A percentile compares a stretch with the other conserved stretches of the same genome.
Conservation (phyloP, 2,797 vertebrate species). For the Gymnodraco acuticeps region DNA sequence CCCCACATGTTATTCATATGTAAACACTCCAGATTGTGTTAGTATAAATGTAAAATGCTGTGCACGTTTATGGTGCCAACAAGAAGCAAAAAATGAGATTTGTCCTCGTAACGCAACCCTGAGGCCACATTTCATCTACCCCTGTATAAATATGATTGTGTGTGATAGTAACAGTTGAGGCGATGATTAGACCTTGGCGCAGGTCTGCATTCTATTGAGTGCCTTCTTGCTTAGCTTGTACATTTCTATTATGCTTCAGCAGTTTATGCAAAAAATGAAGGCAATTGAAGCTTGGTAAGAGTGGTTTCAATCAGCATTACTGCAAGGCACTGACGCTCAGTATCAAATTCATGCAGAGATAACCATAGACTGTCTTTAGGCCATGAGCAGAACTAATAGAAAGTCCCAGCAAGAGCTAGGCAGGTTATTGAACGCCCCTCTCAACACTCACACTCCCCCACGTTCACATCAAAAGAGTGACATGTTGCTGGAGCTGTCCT, state of each 20-base stretch:
- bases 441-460: background rate
- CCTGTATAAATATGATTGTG: conserved; percentile 19
- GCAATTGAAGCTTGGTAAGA: conserved; percentile 37
- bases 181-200: conserved; percentile 20
- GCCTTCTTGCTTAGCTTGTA: conserved; percentile 48
- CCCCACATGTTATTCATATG: background rate
- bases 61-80: background rate
- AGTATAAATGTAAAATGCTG: conserved; percentile 2
- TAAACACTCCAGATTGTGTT: background rate
- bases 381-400: conserved; percentile 32
- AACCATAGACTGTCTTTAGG: conserved; percentile 34
- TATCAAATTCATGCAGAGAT: conserved; percentile 40
- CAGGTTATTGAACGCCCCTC: conserved; percentile 30
- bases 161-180: conserved; percentile 16
- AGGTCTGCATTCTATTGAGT: conserved; percentile 10
- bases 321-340: conserved; percentile 36
- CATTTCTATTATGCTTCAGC: conserved; percentile 37
- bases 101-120: conserved; percentile 1
- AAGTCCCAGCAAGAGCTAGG: conserved; percentile 14
- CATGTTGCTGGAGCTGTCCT: conserved; percentile 41
- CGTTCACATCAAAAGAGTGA: conserved; percentile 18
- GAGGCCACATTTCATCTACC: background rate
- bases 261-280: conserved; percentile 37
- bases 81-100: background rate
- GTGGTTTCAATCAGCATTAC: conserved; percentile 51